Evolutionary conservation across 2,113 vertebrate genomes (phyloP).

Genomic region (Prunella himalayana): DNA sequence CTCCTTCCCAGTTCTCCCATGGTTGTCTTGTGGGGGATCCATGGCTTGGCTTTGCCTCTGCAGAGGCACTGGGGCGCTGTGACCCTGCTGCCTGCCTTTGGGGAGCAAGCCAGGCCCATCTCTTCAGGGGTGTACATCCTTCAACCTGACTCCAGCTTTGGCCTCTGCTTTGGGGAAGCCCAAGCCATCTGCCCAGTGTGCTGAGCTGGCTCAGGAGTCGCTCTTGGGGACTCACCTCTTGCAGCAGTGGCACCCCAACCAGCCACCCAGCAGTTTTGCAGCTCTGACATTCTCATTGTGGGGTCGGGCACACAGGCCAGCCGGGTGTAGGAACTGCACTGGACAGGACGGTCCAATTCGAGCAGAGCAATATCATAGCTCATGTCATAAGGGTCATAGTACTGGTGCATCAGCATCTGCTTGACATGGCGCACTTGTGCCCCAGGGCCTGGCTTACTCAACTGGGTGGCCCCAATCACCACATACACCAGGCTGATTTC

Average conservation of each 20-base stretch:
- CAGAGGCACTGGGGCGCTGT: neutral
- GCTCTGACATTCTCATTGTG: neutral
- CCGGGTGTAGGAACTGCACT: neutral
- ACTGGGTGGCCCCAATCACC: neutral
- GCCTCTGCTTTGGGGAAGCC: neutral
- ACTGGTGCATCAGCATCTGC: neutral
- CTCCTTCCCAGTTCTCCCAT: neutral
- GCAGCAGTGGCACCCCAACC: neutral
- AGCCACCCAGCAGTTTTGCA: neutral
- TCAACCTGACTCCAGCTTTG: neutral
- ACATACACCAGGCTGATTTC: neutral
- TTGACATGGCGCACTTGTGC: neutral
- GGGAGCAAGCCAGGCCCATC: neutral
- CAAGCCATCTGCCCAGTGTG: neutral
- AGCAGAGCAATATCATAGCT: neutral
- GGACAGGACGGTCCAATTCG: neutral
- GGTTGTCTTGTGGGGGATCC: neutral
- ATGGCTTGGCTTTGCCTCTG: neutral
- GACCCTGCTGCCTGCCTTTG: neutral
- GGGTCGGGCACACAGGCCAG: neutral
- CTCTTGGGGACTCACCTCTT: neutral
- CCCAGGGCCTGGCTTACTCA: neutral
- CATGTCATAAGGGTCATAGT: neutral
- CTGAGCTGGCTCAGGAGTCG: neutral
- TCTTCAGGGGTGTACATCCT: neutral